Evolutionary conservation across 2,888 invertebrate genomes (phyloP).

Genomic region (Drosophila borealis): DNA sequence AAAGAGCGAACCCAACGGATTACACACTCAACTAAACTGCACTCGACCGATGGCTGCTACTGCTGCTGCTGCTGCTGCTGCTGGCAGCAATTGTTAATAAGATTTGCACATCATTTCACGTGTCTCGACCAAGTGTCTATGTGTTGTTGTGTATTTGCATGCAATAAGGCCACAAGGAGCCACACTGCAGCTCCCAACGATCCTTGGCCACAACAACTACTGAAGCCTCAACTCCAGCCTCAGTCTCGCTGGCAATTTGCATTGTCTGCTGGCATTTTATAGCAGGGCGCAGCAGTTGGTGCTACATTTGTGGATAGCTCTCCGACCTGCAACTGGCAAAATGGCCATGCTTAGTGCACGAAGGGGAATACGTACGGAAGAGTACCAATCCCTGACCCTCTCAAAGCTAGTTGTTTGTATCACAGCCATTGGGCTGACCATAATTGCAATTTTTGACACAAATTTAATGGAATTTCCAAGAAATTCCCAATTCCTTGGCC

Average conservation of each 20-base stretch:
- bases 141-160: slow-evolving; percentile 64
- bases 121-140: slow-evolving; percentile 69
- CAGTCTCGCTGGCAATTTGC: slow-evolving; percentile 42
- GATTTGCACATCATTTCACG: slow-evolving; percentile 79
- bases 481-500: not conserved
- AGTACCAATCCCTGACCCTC: not conserved
- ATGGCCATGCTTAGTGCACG: slow-evolving; percentile 28
- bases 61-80: slow-evolving; percentile 52
- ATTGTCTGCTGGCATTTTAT: slow-evolving; percentile 71
- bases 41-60: slow-evolving; percentile 41
- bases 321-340: slow-evolving; percentile 43
- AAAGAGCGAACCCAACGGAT: slow-evolving; percentile 23
- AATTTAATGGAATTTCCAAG: slow-evolving; percentile 52
- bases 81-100: slow-evolving; percentile 79
- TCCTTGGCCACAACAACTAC: not conserved
- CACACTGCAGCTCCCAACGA: slow-evolving; percentile 23
- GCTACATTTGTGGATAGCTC: slow-evolving; percentile 43
- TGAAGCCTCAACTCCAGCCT: slow-evolving; percentile 2
- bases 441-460: slow-evolving; percentile 66
- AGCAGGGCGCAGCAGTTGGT: slow-evolving; percentile 43
- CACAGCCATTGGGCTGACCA: slow-evolving; percentile 20
- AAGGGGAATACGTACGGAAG: slow-evolving; percentile 5
- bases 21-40: slow-evolving; percentile 31
- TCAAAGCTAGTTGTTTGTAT: not conserved
- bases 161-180: slow-evolving; percentile 70